Evolutionary conservation across 2,113 vertebrate species (phyloP).

Genomic region (Delphinapterus leucas): DNA sequence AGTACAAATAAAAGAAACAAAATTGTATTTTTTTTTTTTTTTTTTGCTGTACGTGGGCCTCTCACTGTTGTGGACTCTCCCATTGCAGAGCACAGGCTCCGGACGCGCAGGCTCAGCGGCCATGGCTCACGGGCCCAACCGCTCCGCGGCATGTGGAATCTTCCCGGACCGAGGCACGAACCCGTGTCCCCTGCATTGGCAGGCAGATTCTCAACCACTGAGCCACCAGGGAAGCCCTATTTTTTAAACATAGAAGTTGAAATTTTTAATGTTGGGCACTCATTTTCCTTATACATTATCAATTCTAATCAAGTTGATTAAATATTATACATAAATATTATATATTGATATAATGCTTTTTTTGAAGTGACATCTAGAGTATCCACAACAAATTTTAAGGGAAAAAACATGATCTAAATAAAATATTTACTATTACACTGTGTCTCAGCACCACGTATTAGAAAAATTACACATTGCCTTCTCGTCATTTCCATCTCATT

Average conservation of each 20-base stretch:
- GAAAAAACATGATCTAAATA: neutral
- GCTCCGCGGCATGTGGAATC: too few species aligned
- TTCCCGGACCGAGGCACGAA: too few species aligned
- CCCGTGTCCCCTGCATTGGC: too few species aligned
- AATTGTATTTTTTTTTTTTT: neutral
- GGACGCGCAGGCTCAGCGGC: too few species aligned
- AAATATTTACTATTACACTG: neutral
- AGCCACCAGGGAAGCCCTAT: neutral
- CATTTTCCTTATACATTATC: slow-evolving; percentile 7
- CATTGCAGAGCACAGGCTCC: too few species aligned
- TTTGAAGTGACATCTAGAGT: slow-evolving; percentile 7
- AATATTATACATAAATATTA: neutral
- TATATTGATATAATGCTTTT: neutral
- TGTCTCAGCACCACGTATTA: neutral
- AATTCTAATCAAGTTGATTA: slow-evolving; percentile 30
- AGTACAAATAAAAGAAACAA: slow-evolving; percentile 49
- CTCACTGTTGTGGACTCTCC: too few species aligned
- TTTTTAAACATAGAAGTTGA: slow-evolving; percentile 61
- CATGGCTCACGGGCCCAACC: too few species aligned
- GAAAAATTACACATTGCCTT: neutral
- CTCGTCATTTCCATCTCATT: neutral
- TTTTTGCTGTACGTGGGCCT: too few species aligned
- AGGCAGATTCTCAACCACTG: too few species aligned
- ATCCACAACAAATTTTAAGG: neutral
- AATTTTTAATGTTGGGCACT: neutral